phyloP scores from a whole-genome alignment of 1,140 invertebrate species.

The Drosophila ohnishii region DNA sequence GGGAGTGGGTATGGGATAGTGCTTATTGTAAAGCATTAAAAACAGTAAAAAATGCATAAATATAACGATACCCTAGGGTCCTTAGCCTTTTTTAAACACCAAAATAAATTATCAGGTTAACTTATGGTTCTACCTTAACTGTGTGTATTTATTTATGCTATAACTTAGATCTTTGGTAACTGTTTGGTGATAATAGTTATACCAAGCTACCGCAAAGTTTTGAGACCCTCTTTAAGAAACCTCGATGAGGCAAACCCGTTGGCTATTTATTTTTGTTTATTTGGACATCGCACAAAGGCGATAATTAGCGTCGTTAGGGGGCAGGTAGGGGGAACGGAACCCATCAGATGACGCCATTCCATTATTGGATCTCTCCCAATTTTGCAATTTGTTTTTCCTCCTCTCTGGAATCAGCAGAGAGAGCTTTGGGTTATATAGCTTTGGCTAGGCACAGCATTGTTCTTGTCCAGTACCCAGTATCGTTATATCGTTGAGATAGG shows the following conservation, averaged over 20 bases:
- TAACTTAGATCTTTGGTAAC: background rate
- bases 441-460: slow-evolving; percentile 18
- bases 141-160: background rate
- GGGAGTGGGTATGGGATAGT: background rate
- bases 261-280: slow-evolving; percentile 37
- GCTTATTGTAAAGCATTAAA: background rate
- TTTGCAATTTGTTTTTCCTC: slow-evolving; percentile 4
- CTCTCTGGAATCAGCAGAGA: slow-evolving; percentile 29
- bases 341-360: slow-evolving; percentile 34
- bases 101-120: background rate
- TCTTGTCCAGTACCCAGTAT: slow-evolving; percentile 15
- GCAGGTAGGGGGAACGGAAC: background rate
- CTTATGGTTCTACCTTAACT: background rate
- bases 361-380: slow-evolving; percentile 18
- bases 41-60: background rate
- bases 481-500: slow-evolving; percentile 34
- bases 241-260: slow-evolving; percentile 26
- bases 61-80: background rate
- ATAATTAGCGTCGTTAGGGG: slow-evolving; percentile 32
- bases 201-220: slow-evolving; percentile 14
- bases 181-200: slow-evolving; percentile 21
- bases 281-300: slow-evolving; percentile 28
- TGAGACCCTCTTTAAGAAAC: slow-evolving; percentile 21
- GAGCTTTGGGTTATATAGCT: slow-evolving; percentile 23
- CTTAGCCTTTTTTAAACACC: background rate